Evolutionary conservation across 2,113 vertebrate species (phyloP), one percentile per base, ranked within the genome.

Genomic region (Poecile atricapillus): DNA sequence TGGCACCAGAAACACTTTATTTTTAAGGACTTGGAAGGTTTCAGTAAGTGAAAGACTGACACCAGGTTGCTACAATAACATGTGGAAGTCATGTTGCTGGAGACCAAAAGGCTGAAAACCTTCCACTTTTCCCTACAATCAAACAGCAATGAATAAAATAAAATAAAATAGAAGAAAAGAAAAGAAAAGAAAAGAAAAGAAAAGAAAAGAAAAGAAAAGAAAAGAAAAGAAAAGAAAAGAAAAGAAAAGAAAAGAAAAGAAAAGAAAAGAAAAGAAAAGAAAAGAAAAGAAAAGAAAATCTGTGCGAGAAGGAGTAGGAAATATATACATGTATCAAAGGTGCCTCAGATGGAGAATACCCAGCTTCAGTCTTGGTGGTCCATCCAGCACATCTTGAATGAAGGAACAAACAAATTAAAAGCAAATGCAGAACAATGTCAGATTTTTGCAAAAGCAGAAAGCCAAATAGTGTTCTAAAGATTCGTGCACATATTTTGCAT

Each of bases 301-400:
- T 71, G 55, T 77, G 23, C 33, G 55, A 58, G 71, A 73, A 68
- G 47, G 13, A 63, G 39, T 19, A 47, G 49, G 21, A 75, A 74
- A 55, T 63, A 37, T 14, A 43, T 56, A 14, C 33, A 24, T 50
- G 15, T 13, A 78, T 49, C 35, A 81, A 0, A 44, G 47, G 44
- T 92, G 59, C 27, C 65, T 81, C 27, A 8, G 59, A 55, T 5
- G 0, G 68, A 86, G 83, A 93, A 86, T 3, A 64, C 49, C 83
- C 89, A 55, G 37, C 73, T 81, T 47, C 89, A 92, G 80, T 86
- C 73, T 91, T 94, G 80, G 83, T 94, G 93, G 94, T 94, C 95
- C 80, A 52, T 25, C 49, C 73, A 43, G 43, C 39, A 55, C 44
- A 33, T 94, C 50, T 78, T n/a, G 47, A 56, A 58, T 49, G n/a